These are phyloP conservation scores for Clarias macrocephalus DNA, from an alignment of 2,113 vertebrate species.

Conservation along the genomic window DNA sequence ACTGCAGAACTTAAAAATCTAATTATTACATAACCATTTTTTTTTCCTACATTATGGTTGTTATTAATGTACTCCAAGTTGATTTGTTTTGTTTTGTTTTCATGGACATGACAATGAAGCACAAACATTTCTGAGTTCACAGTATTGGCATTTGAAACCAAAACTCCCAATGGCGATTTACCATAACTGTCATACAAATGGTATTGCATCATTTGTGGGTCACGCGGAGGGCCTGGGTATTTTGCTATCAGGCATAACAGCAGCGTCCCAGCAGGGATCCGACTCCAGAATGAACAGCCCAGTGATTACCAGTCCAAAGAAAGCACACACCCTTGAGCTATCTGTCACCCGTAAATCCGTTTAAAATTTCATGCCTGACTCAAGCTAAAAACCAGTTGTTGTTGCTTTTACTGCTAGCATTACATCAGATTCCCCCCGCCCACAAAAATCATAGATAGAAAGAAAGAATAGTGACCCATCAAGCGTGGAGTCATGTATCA, in stretches of 20 bases:
- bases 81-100: no score
- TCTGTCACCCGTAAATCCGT: constrained; percentile 28
- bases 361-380: constrained; percentile 30
- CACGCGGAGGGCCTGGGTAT: background rate
- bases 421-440: background rate
- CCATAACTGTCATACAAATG: background rate
- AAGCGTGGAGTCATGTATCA: background rate
- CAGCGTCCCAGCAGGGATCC: constrained; percentile 21
- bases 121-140: background rate
- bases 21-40: background rate
- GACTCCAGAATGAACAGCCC: constrained; percentile 19
- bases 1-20: background rate
- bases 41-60: background rate
- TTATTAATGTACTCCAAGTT: background rate
- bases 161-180: background rate
- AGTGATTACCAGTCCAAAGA: constrained; percentile 22
- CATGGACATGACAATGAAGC: background rate
- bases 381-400: background rate
- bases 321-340: constrained; percentile 11
- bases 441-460: background rate
- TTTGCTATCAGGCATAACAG: constrained; percentile 22
- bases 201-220: constrained; percentile 16
- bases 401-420: background rate
- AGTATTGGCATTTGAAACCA: background rate
- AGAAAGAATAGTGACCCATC: background rate